These are phyloP conservation scores for Pyralis farinalis DNA, from an alignment of 2,888 invertebrate species.

Conservation along the genomic window DNA sequence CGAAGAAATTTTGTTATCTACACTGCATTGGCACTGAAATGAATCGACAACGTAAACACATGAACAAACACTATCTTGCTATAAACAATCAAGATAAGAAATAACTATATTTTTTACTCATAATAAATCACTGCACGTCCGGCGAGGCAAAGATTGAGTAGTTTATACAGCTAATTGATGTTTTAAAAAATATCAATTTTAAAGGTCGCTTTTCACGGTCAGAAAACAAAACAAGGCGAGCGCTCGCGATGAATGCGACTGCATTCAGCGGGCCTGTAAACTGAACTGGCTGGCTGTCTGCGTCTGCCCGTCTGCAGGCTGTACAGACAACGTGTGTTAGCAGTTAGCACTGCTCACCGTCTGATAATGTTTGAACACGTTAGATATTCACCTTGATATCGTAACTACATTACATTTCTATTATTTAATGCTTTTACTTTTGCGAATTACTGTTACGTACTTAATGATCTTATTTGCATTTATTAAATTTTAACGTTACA, in stretches of 20 bases:
- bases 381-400: constrained; percentile 16
- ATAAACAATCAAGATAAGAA: constrained; percentile 15
- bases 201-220: constrained; percentile 32
- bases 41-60: constrained; percentile 62
- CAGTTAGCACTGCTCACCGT: too few relatives aligned
- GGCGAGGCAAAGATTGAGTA: constrained; percentile 1
- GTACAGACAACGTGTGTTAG: too few relatives aligned
- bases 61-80: constrained; percentile 27
- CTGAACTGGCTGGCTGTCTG: constrained; percentile 36
- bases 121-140: too few relatives aligned
- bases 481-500: too few relatives aligned
- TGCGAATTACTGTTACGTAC: too few relatives aligned
- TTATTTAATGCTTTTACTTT: neutral
- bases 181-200: constrained; percentile 28
- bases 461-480: too few relatives aligned
- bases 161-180: constrained; percentile 4
- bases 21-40: constrained; percentile 46
- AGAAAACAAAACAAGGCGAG: constrained; percentile 18
- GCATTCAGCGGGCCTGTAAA: constrained; percentile 40
- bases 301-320: too few relatives aligned
- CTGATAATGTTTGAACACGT: constrained; percentile 8
- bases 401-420: neutral
- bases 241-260: constrained; percentile 37
- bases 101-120: too few relatives aligned
- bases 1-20: constrained; percentile 54